Conservation (phyloP, 2,113 vertebrate genomes). For the Todiramphus saurophagus region DNA sequence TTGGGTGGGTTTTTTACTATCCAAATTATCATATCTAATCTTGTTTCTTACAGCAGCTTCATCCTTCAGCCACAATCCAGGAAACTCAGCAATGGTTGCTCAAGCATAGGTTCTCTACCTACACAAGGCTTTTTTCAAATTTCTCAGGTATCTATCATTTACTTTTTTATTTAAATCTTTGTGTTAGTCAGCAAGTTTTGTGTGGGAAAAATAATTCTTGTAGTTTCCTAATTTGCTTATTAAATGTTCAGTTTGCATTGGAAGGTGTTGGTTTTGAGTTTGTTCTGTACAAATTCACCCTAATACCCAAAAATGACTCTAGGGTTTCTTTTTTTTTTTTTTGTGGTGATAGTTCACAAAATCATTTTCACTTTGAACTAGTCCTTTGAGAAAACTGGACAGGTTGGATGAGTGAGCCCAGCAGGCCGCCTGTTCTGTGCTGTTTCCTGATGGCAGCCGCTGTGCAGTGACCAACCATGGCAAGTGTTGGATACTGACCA, state of each 20-base stretch:
- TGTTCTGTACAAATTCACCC: not conserved
- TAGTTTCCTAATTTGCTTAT: not conserved
- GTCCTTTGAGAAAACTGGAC: not conserved
- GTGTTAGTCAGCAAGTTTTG: not conserved
- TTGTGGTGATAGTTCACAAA: not conserved
- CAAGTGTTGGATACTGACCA: not conserved
- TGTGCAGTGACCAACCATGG: not conserved
- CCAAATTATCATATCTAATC: not conserved
- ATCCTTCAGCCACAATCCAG: slow-evolving; percentile 89
- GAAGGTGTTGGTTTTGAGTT: not conserved
- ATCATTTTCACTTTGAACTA: not conserved
- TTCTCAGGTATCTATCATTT: slow-evolving; percentile 87
- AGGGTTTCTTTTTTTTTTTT: not conserved
- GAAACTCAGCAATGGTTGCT: slow-evolving; percentile 93
- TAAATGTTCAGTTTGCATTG: not conserved
- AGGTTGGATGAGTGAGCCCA: no score
- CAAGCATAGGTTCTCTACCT: slow-evolving; percentile 90
- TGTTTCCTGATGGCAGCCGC: not conserved
- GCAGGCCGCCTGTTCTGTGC: not conserved
- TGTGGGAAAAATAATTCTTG: not conserved
- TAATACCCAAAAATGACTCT: not conserved
- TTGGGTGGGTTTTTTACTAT: not conserved
- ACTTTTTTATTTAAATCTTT: not conserved
- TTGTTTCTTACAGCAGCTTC: slow-evolving; percentile 81
- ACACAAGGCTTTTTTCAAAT: slow-evolving; percentile 89